Evolutionary conservation across 2,797 vertebrate species (phyloP).

Genomic region (Galagoides demidoff): DNA sequence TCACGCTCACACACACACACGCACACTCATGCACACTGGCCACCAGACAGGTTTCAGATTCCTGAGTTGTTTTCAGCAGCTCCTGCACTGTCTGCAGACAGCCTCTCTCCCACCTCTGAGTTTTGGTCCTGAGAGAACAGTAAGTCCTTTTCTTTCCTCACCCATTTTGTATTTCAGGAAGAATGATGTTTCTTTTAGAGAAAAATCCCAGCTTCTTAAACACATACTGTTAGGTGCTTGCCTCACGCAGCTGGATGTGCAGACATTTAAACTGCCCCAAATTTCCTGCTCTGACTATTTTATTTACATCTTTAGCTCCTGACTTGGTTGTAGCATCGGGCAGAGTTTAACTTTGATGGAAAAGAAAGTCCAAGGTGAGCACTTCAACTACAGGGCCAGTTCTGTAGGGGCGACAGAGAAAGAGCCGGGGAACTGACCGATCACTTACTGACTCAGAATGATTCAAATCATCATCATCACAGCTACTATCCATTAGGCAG

Average conservation of each 20-base stretch:
- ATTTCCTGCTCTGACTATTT: not conserved
- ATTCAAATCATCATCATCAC: not conserved
- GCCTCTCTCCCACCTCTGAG: not conserved
- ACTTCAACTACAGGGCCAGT: not conserved
- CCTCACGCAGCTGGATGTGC: not conserved
- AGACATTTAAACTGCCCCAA: not conserved
- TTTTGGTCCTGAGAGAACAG: not conserved
- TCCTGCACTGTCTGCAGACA: not conserved
- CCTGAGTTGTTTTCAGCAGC: not conserved
- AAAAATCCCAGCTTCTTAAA: not conserved
- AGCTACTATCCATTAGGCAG: not conserved
- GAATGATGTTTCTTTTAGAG: conserved; percentile 1
- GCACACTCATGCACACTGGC: not conserved
- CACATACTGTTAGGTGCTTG: not conserved
- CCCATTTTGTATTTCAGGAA: not conserved
- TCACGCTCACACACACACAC: not conserved
- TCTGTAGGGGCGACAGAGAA: not conserved
- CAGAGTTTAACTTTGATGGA: not conserved
- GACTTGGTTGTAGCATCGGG: not conserved
- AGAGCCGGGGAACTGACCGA: not conserved
- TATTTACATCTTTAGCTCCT: not conserved
- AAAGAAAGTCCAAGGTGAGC: not conserved
- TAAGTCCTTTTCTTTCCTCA: not conserved
- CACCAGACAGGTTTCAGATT: not conserved
- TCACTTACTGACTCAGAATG: not conserved